Evolutionary conservation across 2,888 invertebrate species (phyloP).

Genomic region (Eueremaeus valkanovi): DNA sequence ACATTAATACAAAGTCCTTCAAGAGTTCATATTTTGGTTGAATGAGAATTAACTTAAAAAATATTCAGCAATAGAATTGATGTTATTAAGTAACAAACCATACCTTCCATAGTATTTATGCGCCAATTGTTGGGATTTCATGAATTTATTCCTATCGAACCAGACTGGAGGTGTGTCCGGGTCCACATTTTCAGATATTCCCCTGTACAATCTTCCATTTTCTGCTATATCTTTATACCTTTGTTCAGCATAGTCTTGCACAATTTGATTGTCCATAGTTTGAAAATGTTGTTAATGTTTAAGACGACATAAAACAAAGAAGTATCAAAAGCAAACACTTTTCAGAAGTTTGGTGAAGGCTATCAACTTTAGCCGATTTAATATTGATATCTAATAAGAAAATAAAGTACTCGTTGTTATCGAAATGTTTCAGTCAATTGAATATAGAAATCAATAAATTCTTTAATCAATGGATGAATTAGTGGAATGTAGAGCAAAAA

Average conservation of each 20-base stretch:
- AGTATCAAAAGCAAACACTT: not conserved
- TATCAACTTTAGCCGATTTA: not conserved
- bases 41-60: no score
- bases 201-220: not conserved
- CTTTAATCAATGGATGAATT: no score
- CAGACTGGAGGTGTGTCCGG: constrained; percentile 31
- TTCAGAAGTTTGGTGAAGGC: not conserved
- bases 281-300: not conserved
- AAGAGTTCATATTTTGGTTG: no score
- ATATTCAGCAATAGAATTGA: no score
- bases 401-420: no score
- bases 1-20: no score
- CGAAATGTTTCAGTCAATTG: no score
- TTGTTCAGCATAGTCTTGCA: not conserved
- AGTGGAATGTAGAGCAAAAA: no score
- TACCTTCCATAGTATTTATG: constrained; percentile 40
- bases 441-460: no score
- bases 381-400: not conserved
- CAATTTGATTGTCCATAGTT: not conserved
- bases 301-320: not conserved
- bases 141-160: constrained; percentile 39
- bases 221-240: not conserved
- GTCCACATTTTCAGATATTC: constrained; percentile 10
- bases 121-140: constrained; percentile 32
- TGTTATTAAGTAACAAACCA: no score